phyloP scores from a whole-genome alignment of 2,888 invertebrate species.

The Cataglyphis rosenhaueri region DNA sequence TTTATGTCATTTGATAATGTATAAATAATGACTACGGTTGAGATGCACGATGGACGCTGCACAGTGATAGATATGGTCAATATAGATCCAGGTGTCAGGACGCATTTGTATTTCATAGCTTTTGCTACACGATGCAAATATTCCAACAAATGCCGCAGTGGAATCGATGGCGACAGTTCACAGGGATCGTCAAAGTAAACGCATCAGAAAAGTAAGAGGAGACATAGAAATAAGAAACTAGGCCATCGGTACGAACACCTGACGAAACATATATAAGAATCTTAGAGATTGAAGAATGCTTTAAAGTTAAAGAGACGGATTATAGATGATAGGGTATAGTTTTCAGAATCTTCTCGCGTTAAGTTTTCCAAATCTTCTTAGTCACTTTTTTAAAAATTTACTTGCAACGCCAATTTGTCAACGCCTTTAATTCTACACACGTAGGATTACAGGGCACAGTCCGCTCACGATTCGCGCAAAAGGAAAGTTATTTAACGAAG shows the following conservation, averaged over 20 bases:
- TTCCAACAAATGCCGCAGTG: conserved; percentile 28
- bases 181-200: background rate
- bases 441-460: background rate
- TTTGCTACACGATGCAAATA: conserved; percentile 9
- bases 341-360: background rate
- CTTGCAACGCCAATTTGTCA: too few relatives aligned
- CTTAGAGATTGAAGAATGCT: background rate
- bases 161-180: conserved; percentile 50
- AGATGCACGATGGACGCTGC: background rate
- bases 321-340: conserved; percentile 7
- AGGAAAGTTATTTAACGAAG: background rate
- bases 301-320: conserved; percentile 2
- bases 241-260: background rate
- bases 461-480: conserved; percentile 15
- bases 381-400: background rate
- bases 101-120: background rate
- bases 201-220: conserved; percentile 17
- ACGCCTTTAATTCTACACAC: conserved; percentile 2
- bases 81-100: background rate
- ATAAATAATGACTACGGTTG: conserved; percentile 13
- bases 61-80: conserved; percentile 27
- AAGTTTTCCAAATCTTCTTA: background rate
- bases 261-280: conserved; percentile 18
- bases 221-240: conserved; percentile 17
- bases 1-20: conserved; percentile 6